These are phyloP conservation scores for Luscinia megarhynchos DNA, from an alignment of 2,797 vertebrate genomes.

Conservation along the genomic window DNA sequence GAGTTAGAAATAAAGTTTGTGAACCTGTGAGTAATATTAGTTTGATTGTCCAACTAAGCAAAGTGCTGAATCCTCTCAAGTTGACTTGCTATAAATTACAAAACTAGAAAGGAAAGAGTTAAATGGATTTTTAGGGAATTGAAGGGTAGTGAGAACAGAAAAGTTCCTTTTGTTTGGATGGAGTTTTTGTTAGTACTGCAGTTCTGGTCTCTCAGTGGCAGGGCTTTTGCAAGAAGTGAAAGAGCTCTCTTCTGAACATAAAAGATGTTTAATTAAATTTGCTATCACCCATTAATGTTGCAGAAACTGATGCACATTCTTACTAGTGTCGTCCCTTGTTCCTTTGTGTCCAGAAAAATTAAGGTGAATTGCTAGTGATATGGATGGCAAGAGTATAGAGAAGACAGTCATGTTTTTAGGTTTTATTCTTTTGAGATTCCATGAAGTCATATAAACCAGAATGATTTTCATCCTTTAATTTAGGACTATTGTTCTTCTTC, in stretches of 20 bases:
- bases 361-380: not conserved
- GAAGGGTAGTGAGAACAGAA: not conserved
- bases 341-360: not conserved
- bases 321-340: not conserved
- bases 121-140: not conserved
- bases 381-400: not conserved
- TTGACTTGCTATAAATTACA: not conserved
- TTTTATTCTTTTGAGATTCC: not conserved
- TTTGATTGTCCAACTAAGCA: not conserved
- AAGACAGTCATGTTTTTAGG: not conserved
- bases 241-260: not conserved
- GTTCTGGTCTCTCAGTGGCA: not conserved
- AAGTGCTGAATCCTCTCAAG: not conserved
- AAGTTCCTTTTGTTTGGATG: not conserved
- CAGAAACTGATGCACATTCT: not conserved
- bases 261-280: not conserved
- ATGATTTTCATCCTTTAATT: not conserved
- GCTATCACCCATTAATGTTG: not conserved
- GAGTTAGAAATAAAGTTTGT: not conserved
- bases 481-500: not conserved
- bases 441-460: not conserved
- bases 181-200: not conserved
- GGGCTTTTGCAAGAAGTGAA: not conserved
- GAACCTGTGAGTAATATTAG: not conserved
- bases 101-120: not conserved